Conservation (phyloP, 2,888 invertebrate species). For the Cordilura impudica region DNA sequence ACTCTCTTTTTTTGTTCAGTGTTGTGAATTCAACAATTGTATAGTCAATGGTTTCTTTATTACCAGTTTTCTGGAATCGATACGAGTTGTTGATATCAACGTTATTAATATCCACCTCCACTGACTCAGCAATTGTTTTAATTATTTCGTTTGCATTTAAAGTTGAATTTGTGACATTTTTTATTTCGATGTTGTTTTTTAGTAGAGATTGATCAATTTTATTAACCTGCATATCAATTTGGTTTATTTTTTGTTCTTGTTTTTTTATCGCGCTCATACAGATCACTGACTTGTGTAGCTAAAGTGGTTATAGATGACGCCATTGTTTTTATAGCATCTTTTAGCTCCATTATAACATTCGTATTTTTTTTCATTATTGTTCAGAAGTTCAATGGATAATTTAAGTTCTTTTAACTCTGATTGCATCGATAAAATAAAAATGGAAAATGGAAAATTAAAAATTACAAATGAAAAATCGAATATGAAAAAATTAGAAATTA, state of each 20-base stretch:
- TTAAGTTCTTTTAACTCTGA: background rate
- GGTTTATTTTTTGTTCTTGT: background rate
- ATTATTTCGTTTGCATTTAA: background rate
- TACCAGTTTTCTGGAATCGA: background rate
- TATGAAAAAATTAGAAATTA: background rate
- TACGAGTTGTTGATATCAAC: background rate
- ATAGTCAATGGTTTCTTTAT: background rate
- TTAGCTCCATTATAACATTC: too few relatives aligned
- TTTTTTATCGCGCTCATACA: background rate
- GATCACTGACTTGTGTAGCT: too few relatives aligned
- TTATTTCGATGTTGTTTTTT: slow-evolving; percentile 17
- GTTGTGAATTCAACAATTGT: background rate
- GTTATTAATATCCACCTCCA: background rate
- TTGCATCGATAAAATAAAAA: too few relatives aligned
- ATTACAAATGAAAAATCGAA: too few relatives aligned
- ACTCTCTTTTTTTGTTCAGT: too few relatives aligned
- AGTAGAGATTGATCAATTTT: background rate
- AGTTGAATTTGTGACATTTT: background rate
- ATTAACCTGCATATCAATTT: background rate
- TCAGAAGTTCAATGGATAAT: background rate
- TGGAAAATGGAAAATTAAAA: too few relatives aligned
- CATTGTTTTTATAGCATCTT: too few relatives aligned
- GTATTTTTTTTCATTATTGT: background rate
- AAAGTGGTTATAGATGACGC: too few relatives aligned
- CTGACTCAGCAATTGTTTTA: background rate